A percentile compares a stretch with the other conserved stretches of the same genome.
Evolutionary conservation across 2,113 vertebrate species (phyloP).

Genomic region (Propithecus coquereli): DNA sequence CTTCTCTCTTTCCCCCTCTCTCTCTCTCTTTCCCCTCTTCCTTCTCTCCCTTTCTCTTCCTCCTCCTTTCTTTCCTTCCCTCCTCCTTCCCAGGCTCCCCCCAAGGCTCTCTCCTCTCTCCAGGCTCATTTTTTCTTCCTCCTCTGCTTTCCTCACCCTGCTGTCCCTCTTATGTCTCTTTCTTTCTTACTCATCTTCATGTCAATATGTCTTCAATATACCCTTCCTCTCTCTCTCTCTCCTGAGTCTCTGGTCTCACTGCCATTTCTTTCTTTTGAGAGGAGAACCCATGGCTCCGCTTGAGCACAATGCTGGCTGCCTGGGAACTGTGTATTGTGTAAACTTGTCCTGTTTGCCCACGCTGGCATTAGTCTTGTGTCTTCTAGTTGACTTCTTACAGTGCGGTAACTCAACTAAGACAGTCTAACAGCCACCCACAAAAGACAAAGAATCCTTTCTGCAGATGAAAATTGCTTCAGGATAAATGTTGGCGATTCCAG

Average conservation of each 20-base stretch:
- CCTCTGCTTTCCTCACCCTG: neutral
- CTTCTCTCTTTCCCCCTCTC: too few species aligned
- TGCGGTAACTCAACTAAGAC: neutral
- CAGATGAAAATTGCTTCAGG: constrained; percentile 22
- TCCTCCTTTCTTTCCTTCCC: neutral
- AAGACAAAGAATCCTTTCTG: constrained; percentile 5
- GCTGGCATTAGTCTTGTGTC: neutral
- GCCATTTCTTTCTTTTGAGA: neutral
- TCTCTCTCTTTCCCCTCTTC: too few species aligned
- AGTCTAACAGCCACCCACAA: neutral
- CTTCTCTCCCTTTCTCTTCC: too few species aligned
- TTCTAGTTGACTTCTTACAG: neutral
- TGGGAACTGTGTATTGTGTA: neutral
- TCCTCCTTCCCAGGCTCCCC: neutral
- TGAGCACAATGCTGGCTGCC: neutral
- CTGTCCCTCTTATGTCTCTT: neutral
- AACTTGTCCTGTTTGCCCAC: neutral
- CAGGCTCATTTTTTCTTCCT: neutral
- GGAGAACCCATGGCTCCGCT: neutral
- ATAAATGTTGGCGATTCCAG: neutral
- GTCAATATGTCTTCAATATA: neutral
- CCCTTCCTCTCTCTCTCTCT: neutral
- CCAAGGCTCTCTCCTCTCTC: neutral
- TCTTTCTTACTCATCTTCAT: neutral
- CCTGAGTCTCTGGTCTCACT: neutral